Evolutionary conservation across 1,140 invertebrate species (phyloP), one percentile per base, ranked within the genome.

Genomic region (Lethocerus indicus): DNA sequence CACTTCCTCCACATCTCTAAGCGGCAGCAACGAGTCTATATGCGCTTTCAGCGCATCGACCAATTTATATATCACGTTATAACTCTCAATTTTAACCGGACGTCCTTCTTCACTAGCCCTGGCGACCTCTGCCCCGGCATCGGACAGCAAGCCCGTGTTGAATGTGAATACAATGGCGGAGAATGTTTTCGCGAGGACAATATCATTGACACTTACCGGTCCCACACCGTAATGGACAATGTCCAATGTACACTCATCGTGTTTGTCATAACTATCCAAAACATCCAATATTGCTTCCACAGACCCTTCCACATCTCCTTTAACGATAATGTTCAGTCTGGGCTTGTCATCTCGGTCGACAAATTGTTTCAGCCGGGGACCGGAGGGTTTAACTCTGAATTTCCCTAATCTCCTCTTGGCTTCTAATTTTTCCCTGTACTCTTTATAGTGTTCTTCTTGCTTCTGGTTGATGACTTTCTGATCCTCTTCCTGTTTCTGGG

Each of bases 261-360:
- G 67, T 40, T 74, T 77, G 45, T 81, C 68, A 60, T 97, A 98
- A 0, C 88, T 90, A 45, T 89, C 83, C 23, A 98, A 62, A 25
- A 90, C 81, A 64, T 96, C 83, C 35, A 95, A 64, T 54, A 98
- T 87, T 1, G 94, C 92, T 67, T 98, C 92, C 7, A 95, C 74
- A 9, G 89, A 93, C 0, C 89, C 87, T 63, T 84, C 78, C 2
- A 92, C 87, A 65, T 94, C 89, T 25, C 67, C 72, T 70, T 74
- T 74, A 1, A 74, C 51, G 2, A 75, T 49, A 13, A 75, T 58
- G 49, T 58, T 65, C 27, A 74, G 60, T 13, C 61, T 63, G 27
- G 69, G 67, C 44, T 67, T 64, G 16, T 59, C 60, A 54, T 71
- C 67, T 50, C 69, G 56, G 23, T 64, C 63, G 48, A 62, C 58